Percentiles rank a stretch among this genome's conserved stretches.
Evolutionary conservation across 2,888 invertebrate species (phyloP).

Genomic region (Trachelus tabidus): DNA sequence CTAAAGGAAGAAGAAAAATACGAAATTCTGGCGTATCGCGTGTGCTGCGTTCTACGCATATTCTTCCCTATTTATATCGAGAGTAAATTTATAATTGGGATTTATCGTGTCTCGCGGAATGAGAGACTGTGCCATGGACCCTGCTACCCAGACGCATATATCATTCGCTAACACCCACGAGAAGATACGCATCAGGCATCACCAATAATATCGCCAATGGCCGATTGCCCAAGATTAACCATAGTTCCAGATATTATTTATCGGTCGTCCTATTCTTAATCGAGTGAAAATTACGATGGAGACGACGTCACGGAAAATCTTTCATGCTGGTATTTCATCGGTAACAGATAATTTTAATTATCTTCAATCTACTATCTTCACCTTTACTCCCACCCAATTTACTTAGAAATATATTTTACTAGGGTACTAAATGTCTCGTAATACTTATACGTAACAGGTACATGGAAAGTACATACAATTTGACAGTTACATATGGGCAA

Average conservation of each 20-base stretch:
- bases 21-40: background rate
- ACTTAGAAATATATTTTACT: background rate
- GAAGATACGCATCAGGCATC: background rate
- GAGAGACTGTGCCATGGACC: background rate
- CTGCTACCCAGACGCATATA: background rate
- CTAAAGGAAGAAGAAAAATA: background rate
- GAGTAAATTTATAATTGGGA: slow-evolving; percentile 12
- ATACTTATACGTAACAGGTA: background rate
- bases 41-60: background rate
- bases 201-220: background rate
- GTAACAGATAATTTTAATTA: background rate
- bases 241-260: background rate
- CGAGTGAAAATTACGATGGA: background rate
- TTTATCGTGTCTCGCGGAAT: slow-evolving; percentile 2
- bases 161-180: background rate
- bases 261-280: background rate
- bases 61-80: slow-evolving; percentile 10
- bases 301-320: background rate
- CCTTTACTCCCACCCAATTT: background rate
- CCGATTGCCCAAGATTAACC: slow-evolving; percentile 18
- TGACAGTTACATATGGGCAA: background rate
- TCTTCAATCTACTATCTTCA: background rate
- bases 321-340: background rate
- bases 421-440: background rate
- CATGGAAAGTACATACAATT: background rate